Evolutionary conservation across 2,797 vertebrate species (phyloP).

Genomic region (Decapterus maruadsi): DNA sequence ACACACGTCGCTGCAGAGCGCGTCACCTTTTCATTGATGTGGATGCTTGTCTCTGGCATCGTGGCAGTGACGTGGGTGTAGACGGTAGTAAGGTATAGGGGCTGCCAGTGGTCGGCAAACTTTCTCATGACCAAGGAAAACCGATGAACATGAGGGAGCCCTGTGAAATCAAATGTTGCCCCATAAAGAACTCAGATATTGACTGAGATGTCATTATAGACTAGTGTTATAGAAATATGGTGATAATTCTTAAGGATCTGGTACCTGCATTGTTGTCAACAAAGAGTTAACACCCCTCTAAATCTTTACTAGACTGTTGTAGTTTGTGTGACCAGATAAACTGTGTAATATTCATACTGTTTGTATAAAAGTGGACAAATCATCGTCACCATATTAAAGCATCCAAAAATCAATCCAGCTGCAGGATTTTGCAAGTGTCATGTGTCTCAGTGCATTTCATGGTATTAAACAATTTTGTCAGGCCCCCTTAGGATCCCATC

Average conservation of each 20-base stretch:
- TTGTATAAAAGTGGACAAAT: background rate
- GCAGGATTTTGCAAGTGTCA: background rate
- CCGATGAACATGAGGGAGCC: background rate
- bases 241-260: background rate
- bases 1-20: conserved; percentile 63
- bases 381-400: background rate
- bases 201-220: background rate
- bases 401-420: background rate
- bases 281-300: background rate
- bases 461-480: background rate
- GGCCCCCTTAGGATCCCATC: background rate
- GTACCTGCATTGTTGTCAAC: background rate
- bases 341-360: background rate
- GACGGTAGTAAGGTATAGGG: conserved; percentile 27
- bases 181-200: background rate
- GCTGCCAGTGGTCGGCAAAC: background rate
- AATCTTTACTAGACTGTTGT: background rate
- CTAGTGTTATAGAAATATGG: background rate
- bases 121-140: conserved; percentile 23
- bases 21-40: conserved; percentile 78
- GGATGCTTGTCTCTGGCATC: conserved; percentile 35
- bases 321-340: background rate
- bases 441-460: background rate
- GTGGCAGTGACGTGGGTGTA: conserved; percentile 55
- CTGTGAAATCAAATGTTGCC: background rate